These are phyloP conservation scores for Numenius arquata DNA, from an alignment of 2,113 vertebrate genomes.

Conservation along the genomic window DNA sequence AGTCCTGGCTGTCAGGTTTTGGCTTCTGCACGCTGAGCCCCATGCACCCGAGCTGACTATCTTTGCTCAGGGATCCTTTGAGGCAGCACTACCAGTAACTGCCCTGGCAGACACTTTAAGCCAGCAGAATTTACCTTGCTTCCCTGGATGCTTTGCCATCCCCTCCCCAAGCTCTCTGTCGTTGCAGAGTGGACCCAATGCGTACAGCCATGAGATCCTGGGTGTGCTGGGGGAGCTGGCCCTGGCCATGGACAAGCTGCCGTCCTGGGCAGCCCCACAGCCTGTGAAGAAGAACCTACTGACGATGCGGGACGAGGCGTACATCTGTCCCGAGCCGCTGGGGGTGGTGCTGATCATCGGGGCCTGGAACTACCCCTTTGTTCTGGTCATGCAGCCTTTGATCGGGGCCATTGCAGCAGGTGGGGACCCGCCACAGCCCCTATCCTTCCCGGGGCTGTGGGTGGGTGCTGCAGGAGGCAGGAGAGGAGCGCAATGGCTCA, in stretches of 20 bases:
- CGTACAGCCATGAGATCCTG: constrained; percentile 78
- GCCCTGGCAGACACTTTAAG: not conserved
- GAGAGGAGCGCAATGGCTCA: rapidly evolving
- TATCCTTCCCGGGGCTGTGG: rapidly evolving
- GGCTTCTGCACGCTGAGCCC: not conserved
- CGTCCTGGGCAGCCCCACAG: constrained; percentile 78
- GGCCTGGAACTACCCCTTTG: constrained; percentile 94
- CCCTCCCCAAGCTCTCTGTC: not conserved
- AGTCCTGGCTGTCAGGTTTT: not conserved
- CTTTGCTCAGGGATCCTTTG: not conserved
- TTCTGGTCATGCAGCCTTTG: constrained; percentile 80
- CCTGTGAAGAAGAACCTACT: constrained; percentile 75
- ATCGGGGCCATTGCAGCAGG: constrained; percentile 93
- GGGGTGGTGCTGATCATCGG: constrained; percentile 89
- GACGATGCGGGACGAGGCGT: constrained; percentile 79
- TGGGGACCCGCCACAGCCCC: not conserved
- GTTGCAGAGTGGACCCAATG: constrained; percentile 72
- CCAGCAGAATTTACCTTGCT: not conserved
- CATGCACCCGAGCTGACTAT: rapidly evolving
- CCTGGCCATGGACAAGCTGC: constrained; percentile 72
- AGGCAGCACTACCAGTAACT: not conserved
- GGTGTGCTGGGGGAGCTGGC: constrained; percentile 79
- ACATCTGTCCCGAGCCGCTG: constrained; percentile 81
- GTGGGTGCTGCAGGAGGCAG: not conserved
- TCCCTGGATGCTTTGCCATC: rapidly evolving